Evolutionary conservation across 2,113 vertebrate genomes (phyloP).

Genomic region (Crotalus helleri): DNA sequence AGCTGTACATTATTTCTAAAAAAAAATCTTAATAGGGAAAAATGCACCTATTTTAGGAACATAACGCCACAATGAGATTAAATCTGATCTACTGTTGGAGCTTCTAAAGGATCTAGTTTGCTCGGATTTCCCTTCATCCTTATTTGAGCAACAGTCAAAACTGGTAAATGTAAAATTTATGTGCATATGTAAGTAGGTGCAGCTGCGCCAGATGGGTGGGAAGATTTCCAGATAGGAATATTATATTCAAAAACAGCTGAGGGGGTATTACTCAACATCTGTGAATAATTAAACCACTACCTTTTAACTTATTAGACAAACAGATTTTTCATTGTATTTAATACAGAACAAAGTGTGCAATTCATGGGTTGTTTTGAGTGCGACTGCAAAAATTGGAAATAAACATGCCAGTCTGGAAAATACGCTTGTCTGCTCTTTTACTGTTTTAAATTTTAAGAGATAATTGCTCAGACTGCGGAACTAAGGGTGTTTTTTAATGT

Average conservation of each 20-base stretch:
- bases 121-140: constrained; percentile 58
- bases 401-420: constrained; percentile 35
- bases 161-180: constrained; percentile 63
- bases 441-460: constrained; percentile 37
- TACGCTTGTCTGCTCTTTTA: constrained; percentile 20
- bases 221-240: constrained; percentile 64
- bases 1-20: background rate
- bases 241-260: constrained; percentile 61
- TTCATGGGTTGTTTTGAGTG: background rate
- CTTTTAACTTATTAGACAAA: constrained; percentile 56
- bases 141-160: constrained; percentile 59
- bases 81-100: constrained; percentile 54
- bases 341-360: constrained; percentile 31
- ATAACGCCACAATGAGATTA: constrained; percentile 51
- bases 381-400: background rate
- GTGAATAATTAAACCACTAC: constrained; percentile 62
- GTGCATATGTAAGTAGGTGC: constrained; percentile 64
- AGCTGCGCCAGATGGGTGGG: constrained; percentile 64
- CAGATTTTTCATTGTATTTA: constrained; percentile 49
- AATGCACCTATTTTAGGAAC: constrained; percentile 28
- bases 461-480: background rate
- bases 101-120: constrained; percentile 48
- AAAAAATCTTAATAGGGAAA: background rate
- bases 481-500: background rate
- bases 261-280: constrained; percentile 63